Evolutionary conservation across 2,113 vertebrate genomes (phyloP).

Genomic region (Brachypteracias leptosomus): DNA sequence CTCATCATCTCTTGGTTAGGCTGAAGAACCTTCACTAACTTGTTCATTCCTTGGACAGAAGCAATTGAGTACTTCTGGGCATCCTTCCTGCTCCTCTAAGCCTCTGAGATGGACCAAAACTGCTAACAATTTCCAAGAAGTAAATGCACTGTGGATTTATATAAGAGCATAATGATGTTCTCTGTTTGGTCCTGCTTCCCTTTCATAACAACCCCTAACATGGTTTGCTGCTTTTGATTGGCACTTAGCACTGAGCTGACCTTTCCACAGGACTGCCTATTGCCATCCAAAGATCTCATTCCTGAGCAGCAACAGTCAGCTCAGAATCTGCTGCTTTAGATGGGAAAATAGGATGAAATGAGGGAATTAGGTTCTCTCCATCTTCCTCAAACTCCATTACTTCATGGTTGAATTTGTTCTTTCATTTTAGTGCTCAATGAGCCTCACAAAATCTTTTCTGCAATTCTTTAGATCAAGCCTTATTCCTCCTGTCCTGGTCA

Average conservation of each 20-base stretch:
- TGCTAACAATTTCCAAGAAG: background rate
- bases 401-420: background rate
- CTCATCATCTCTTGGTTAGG: background rate
- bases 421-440: background rate
- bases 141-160: background rate
- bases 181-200: background rate
- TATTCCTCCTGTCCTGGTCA: background rate
- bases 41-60: background rate
- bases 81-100: background rate
- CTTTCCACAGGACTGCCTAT: background rate
- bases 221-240: background rate
- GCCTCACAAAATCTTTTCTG: background rate
- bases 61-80: accelerated
- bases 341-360: background rate
- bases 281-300: background rate
- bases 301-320: background rate
- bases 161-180: background rate
- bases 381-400: background rate
- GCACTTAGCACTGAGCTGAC: background rate
- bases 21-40: background rate
- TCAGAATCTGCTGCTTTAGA: background rate
- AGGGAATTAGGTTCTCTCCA: background rate
- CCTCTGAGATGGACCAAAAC: background rate
- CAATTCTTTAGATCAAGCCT: background rate
- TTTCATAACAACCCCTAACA: background rate